Conservation (phyloP, 1,140 invertebrate genomes). For the Diachasma alloeum region DNA sequence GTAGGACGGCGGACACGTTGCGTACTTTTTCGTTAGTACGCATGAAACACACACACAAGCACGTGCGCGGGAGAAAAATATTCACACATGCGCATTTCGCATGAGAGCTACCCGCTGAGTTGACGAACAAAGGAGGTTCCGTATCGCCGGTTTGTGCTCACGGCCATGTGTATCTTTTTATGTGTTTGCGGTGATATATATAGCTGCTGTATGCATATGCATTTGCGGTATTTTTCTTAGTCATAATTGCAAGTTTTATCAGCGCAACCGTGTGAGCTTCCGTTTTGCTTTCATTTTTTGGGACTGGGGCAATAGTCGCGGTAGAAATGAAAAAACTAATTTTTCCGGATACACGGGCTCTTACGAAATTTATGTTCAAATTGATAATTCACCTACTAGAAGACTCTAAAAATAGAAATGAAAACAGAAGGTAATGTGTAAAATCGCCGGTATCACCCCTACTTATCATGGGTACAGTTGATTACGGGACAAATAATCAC, state of each 20-base stretch:
- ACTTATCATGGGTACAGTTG: too few relatives aligned
- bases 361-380: too few relatives aligned
- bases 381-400: too few relatives aligned
- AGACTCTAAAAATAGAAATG: too few relatives aligned
- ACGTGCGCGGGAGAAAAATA: neutral
- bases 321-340: too few relatives aligned
- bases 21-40: neutral
- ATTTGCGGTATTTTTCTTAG: neutral
- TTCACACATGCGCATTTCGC: neutral
- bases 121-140: constrained; percentile 30
- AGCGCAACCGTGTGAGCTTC: constrained; percentile 6
- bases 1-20: constrained; percentile 2
- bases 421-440: too few relatives aligned
- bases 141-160: constrained; percentile 29
- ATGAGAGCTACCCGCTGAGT: neutral
- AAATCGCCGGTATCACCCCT: too few relatives aligned
- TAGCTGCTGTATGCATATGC: neutral
- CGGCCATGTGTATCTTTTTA: constrained; percentile 13
- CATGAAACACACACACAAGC: neutral
- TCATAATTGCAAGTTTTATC: constrained; percentile 23
- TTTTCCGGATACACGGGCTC: too few relatives aligned
- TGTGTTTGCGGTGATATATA: neutral
- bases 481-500: too few relatives aligned
- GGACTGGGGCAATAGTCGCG: too few relatives aligned
- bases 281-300: constrained; percentile 15